These are phyloP conservation scores for Molossus alvarezi DNA, from an alignment of 2,797 vertebrate genomes.

Conservation along the genomic window DNA sequence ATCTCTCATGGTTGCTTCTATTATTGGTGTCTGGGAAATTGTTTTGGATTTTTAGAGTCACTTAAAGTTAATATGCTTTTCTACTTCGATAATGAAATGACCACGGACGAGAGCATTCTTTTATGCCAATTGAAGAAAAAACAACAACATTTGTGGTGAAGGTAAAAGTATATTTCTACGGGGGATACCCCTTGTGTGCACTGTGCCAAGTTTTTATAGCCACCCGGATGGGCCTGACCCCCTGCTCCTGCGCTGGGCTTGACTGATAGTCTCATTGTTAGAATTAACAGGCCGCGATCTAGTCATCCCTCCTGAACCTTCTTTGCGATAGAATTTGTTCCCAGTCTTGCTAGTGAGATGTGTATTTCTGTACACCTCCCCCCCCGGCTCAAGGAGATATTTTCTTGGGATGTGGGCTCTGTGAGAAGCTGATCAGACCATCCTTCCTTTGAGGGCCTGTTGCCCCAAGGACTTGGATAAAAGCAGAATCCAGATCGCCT, in stretches of 20 bases:
- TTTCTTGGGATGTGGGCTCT: conserved; percentile 20
- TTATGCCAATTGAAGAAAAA: not conserved
- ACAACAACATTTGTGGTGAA: not conserved
- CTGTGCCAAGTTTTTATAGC: not conserved
- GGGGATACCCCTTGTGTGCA: not conserved
- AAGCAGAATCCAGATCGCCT: not conserved
- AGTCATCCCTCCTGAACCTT: not conserved
- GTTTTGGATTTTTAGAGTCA: not conserved
- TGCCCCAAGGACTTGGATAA: not conserved
- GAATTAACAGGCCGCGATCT: not conserved
- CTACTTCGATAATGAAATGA: not conserved
- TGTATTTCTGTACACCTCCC: not conserved
- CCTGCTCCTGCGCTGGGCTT: not conserved
- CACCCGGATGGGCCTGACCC: not conserved
- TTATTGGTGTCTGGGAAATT: not conserved
- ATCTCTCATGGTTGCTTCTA: not conserved
- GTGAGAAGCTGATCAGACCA: not conserved
- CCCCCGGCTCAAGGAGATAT: not conserved
- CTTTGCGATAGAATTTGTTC: conserved; percentile 5
- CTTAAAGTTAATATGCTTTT: conserved; percentile 23
- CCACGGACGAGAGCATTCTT: not conserved
- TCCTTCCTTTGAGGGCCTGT: not conserved
- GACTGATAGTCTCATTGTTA: not conserved
- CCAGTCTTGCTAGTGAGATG: not conserved
- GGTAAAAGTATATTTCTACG: not conserved